Percentiles rank a stretch among this genome's conserved stretches.
Conservation (phyloP, 2,888 invertebrate species). For the Campoletis raptor region DNA sequence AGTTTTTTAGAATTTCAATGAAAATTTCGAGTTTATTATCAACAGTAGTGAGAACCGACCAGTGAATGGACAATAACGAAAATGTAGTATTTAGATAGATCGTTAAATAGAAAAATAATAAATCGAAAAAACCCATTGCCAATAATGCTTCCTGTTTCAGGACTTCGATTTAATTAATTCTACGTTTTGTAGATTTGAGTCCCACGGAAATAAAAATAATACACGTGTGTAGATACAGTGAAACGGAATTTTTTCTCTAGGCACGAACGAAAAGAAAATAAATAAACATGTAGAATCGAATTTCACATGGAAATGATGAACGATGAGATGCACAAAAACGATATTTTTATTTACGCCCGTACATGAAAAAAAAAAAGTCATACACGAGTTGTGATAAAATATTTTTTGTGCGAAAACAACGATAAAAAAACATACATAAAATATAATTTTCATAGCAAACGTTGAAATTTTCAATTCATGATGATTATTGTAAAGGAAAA, state of each 20-base stretch:
- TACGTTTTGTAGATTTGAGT: neutral
- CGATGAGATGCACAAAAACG: neutral
- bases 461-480: neutral
- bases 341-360: constrained; percentile 17
- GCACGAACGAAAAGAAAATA: neutral
- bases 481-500: neutral
- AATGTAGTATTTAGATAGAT: too few relatives aligned
- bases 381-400: neutral
- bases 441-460: neutral
- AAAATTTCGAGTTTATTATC: neutral
- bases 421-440: neutral
- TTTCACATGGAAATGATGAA: neutral
- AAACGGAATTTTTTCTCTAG: constrained; percentile 7
- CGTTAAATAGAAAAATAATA: too few relatives aligned
- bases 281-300: neutral
- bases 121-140: neutral
- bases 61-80: too few relatives aligned
- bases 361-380: neutral
- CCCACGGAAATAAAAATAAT: neutral
- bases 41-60: too few relatives aligned
- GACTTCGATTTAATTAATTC: neutral
- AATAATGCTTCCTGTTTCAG: neutral
- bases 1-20: too few relatives aligned
- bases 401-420: neutral
- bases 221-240: constrained; percentile 5